Conservation (phyloP, 2,797 vertebrate genomes). For the Fistularia tabacaria region DNA sequence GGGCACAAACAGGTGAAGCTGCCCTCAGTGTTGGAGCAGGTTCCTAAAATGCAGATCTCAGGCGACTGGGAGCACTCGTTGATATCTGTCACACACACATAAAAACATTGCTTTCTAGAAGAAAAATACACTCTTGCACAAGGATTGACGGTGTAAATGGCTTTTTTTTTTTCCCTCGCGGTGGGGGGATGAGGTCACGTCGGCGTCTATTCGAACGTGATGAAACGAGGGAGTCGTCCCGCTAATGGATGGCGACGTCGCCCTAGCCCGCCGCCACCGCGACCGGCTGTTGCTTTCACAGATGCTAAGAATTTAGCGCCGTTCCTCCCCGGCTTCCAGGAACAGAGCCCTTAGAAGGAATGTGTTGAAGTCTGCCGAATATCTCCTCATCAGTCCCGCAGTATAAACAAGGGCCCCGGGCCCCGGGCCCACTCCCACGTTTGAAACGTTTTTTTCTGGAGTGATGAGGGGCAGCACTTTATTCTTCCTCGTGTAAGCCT, state of each 20-base stretch:
- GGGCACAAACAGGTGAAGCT: conserved; percentile 91
- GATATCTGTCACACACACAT: conserved; percentile 80
- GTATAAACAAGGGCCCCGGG: conserved; percentile 62
- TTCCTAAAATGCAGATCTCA: conserved; percentile 88
- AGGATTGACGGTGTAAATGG: background rate
- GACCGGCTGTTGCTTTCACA: conserved; percentile 48
- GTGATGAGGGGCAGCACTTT: conserved; percentile 7
- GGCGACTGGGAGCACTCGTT: conserved; percentile 89
- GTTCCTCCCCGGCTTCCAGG: conserved; percentile 55
- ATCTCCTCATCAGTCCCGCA: conserved; percentile 62
- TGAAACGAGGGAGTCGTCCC: conserved; percentile 23
- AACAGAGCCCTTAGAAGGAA: conserved; percentile 58
- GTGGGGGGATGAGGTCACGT: conserved; percentile 20
- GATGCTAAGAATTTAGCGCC: conserved; percentile 42
- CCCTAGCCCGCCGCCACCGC: conserved; percentile 28
- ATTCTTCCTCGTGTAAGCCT: conserved; percentile 4
- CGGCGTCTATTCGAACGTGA: conserved; percentile 13
- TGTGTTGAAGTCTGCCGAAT: conserved; percentile 63
- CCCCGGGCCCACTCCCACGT: conserved; percentile 43
- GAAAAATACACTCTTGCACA: background rate
- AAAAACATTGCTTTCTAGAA: conserved; percentile 1
- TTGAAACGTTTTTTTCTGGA: conserved; percentile 32
- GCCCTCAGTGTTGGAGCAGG: conserved; percentile 89
- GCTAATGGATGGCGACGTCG: conserved; percentile 10
- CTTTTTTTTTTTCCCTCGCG: conserved; percentile 9